Base-by-base conservation (phyloP, 1,140 invertebrate species). In the Drosophila repletoides region DNA sequence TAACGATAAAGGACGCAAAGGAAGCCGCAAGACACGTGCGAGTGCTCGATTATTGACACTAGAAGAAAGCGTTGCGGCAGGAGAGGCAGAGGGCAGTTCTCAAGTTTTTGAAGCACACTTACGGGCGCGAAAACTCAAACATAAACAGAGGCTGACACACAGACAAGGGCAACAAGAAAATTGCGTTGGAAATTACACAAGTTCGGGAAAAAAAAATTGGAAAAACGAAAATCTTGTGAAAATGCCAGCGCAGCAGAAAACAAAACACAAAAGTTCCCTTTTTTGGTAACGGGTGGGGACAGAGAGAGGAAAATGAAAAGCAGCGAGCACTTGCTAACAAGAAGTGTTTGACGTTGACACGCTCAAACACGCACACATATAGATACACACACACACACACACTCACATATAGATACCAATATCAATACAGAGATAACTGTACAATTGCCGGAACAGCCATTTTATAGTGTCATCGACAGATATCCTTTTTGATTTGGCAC, bases 261-360 rank as follows among this genome's bases (percentile, higher is more conserved):
- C 48, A 71, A 53, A 61, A 46, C n/a, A 59, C 38, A 51, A 58
- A 46, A 45, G 60, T 43, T 55, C 10, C 3, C n/a, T n/a, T 33
- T 24, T n/a, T n/a, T n/a, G n/a, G n/a, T n/a, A 19, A 12, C 15
- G 9, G 7, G 19, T 15, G 17, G 17, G 7, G 5, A 5, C 22
- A 19, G 2, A 17, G 6, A 15, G 26, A 21, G 29, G 26, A 36
- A 58, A 45, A 75, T 76, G 74, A 66, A 70, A 63, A 71, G 55
- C 61, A 63, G 14, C 40, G 24, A 53, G 28, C 67, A 75, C 61
- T 76, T 75, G 67, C 63, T 72, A 72, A 72, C 72, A 75, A 67
- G 63, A 77, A 76, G 68, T 76, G 48, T 72, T 77, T 68, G 61
- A 59, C 60, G 24, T 58, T 74, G 59, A 74, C 60, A 74, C 46